Base-by-base conservation (phyloP, 2,888 invertebrate species). In the Tetragonisca angustula region DNA sequence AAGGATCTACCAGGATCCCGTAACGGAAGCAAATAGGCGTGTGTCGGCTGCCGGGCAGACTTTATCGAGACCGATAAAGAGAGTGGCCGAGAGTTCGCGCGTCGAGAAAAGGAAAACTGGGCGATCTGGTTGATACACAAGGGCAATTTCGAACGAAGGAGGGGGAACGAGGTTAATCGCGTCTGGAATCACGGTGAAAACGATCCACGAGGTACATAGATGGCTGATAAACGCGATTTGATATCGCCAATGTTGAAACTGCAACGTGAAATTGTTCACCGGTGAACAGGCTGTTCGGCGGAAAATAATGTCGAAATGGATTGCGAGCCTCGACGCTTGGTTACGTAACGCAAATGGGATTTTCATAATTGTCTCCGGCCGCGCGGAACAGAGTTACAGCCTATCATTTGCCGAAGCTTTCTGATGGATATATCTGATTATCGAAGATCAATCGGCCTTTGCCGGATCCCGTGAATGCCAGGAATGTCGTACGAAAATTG, bases 1-100 rank as follows among this genome's bases (percentile, higher is more conserved):
- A 76, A 73, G 79, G 81, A 87, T 88, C 86, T 83, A 88, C 87
- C 86, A 85, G 62, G 73, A 70, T 79, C 74, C 65, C 59, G 70
- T 52, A 61, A 83, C 76, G 74, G 72, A 65, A 82, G 76, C 84
- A 83, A 86, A 86, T 83, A 80, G 79, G 76, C 76, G 80, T 69
- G 69, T 50, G 32, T 61, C 68, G 78, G 81, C 64, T 79, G 75
- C 77, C 73, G 79, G 70, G 74, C 64, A 70, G 75, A 36, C 74
- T 77, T 81, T 89, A 88, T 89, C 83, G 88, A 76, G 78, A 81
- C 78, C 4, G 32, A 32, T 32, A 32, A 32, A 32, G 4, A 32
- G 32, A 85, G 81, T 76, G 62, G 76, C 74, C 71, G 85, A 80
- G 87, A 84, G 73, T 73, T 73, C 70, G 43, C 21, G 36, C 54